Base-by-base conservation (phyloP, 2,888 invertebrate species). In the Chloroclystis v-ata region DNA sequence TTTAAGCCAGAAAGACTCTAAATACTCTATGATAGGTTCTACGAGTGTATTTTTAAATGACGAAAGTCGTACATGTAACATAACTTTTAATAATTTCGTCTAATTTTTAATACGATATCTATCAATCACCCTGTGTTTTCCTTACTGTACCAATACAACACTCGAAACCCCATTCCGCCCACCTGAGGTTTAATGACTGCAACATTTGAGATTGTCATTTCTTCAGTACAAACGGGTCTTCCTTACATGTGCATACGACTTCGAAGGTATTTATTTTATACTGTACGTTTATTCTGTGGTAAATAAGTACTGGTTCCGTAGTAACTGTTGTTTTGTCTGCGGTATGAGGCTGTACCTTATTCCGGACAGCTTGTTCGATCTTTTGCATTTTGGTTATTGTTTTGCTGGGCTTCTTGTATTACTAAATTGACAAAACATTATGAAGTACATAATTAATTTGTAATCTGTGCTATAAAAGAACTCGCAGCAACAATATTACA, bases 201-300 rank as follows among this genome's bases (percentile, higher is more conserved):
- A 47, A 54, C 54, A 52, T 58, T 54, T 47, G 54, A 54, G 58
- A 45, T 50, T 49, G 54, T 59, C 54, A 54, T 56, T 56, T 59
- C 54, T 56, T 54, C 49, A 47, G 51, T 48, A 28, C 43, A 48
- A 59, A 56, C 59, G 40, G 49, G 56, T 59, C 46, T 52, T 51
- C 56, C 53, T 41, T 54, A 56, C 52, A 59, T 45, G 59, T 52
- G 47, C 54, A 59, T 47, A 53, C 58, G 43, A 55, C 52, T 52
- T 45, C 55, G 45, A 47, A 54, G 50, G 52, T 54, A 59, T 56
- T 53, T 56, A 20, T 20, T 20, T 5, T 20, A 5, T 20, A 20
- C 20, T 20, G 20, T 20, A 20, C 5, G 20, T 20, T 20, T 20
- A 20, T 20, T n/a, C 20, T 20, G 20, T 20, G 50, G 52, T 52